phyloP scores from a whole-genome alignment of 2,797 vertebrate genomes.

The Leuciscus waleckii region DNA sequence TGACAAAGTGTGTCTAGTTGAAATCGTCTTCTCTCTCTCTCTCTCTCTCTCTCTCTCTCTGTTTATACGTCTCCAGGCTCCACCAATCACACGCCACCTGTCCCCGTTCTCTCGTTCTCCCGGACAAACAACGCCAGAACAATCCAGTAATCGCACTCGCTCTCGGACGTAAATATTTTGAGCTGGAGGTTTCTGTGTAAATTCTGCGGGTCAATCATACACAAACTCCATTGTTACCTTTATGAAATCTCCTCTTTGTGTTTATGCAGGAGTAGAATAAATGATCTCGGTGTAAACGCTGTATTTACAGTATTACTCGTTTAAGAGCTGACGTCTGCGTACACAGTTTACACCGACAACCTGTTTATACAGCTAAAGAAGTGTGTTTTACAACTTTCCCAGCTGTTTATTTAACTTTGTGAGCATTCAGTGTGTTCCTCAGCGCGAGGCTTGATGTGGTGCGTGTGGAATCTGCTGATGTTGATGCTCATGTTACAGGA shows the following conservation, averaged over 20 bases:
- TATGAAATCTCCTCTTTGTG: slow-evolving; percentile 65
- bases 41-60: slow-evolving; percentile 58
- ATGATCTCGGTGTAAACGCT: slow-evolving; percentile 66
- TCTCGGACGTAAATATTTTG: slow-evolving; percentile 82
- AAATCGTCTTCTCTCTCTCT: slow-evolving; percentile 58
- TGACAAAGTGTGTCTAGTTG: neutral
- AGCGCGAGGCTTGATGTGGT: slow-evolving; percentile 40
- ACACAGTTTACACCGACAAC: slow-evolving; percentile 78
- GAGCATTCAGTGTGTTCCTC: slow-evolving; percentile 68
- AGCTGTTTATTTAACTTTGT: slow-evolving; percentile 72
- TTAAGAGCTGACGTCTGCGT: slow-evolving; percentile 74
- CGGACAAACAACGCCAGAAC: slow-evolving; percentile 76
- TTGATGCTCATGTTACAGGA: slow-evolving; percentile 17
- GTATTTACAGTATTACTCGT: slow-evolving; percentile 73
- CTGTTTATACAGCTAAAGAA: slow-evolving; percentile 82
- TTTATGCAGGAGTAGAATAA: slow-evolving; percentile 75
- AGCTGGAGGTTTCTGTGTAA: slow-evolving; percentile 62
- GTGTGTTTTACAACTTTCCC: slow-evolving; percentile 75
- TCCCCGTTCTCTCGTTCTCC: slow-evolving; percentile 70
- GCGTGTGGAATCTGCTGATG: slow-evolving; percentile 30
- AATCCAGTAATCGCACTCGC: slow-evolving; percentile 64
- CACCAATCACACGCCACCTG: slow-evolving; percentile 72
- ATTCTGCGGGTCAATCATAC: slow-evolving; percentile 69
- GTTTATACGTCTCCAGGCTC: slow-evolving; percentile 68
- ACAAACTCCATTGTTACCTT: slow-evolving; percentile 81